Percentiles rank a stretch among this genome's conserved stretches.
Conservation (phyloP, 1,140 invertebrate species). For the Brachionus calyciflorus region DNA sequence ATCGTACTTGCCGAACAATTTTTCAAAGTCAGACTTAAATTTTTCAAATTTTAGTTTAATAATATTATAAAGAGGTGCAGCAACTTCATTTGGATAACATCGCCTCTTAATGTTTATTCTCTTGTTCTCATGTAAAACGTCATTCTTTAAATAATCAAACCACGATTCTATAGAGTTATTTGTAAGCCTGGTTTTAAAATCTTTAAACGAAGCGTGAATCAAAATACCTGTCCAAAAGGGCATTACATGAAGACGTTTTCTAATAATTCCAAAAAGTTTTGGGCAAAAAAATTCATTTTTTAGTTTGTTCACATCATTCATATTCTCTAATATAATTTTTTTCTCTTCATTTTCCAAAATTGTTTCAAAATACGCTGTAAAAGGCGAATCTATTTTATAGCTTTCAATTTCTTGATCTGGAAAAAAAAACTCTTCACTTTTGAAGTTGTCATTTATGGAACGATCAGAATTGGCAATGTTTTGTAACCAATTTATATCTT, state of each 20-base stretch:
- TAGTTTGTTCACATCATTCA: not conserved
- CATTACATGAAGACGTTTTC: not conserved
- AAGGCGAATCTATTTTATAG: too few species aligned
- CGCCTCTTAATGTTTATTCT: not conserved
- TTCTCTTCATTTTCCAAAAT: not conserved
- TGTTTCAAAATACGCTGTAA: not conserved
- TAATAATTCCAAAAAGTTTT: not conserved
- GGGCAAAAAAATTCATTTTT: not conserved
- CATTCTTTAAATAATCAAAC: slow-evolving; percentile 20
- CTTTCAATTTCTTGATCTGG: too few species aligned
- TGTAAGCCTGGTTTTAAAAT: not conserved
- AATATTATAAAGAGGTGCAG: not conserved
- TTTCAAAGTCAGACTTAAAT: not conserved
- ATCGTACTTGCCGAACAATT: too few species aligned
- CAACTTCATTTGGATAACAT: not conserved
- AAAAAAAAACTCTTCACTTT: too few species aligned
- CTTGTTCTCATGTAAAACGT: not conserved
- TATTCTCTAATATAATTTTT: not conserved
- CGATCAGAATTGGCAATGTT: too few species aligned
- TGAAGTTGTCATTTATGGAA: too few species aligned
- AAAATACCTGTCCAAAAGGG: slow-evolving; percentile 12
- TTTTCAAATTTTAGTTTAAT: not conserved
- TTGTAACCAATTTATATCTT: not conserved
- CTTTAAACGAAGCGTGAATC: not conserved
- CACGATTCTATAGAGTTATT: slow-evolving; percentile 23